Evolutionary conservation across 2,113 vertebrate species (phyloP), one percentile per base, ranked within the genome.

Genomic region (Tenebrosternarchus preto): DNA sequence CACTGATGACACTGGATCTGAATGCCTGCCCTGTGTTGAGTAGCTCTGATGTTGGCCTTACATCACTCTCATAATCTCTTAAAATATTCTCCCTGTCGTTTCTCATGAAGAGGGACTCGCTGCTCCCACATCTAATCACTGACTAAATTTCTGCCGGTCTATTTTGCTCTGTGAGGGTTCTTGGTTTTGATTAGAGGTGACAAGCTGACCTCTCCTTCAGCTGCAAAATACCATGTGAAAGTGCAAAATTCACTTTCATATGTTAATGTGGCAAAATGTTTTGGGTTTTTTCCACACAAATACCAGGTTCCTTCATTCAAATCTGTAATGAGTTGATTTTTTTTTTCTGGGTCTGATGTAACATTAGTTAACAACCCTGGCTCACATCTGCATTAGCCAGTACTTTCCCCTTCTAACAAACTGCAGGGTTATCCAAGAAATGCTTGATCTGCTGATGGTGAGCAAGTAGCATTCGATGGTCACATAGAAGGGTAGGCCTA

Each of bases 1-100:
- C 63, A 81, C 72, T 78, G 57, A 67, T 70, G 71, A 78, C 63
- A 69, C 60, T 74, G 76, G 63, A 71, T n/a, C 43, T 73, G 84
- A 82, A 76, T 77, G 43, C 61, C 61, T 80, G 61, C 9, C 74
- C 70, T 83, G 78, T 85, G 24, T 39, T 57, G n/a, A 27, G 20
- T 0, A 39, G 69, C 29, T 72, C 16, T 77, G 75, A 78, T 70
- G 76, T 64, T 12, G 24, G 36, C 17, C n/a, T 76, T 63, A 74
- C 19, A 60, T 80, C 67, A 67, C 31, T 72, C 20, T n/a, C 59
- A 29, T 63, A 55, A 64, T 83, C 77, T 71, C 57, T 71, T 60
- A 59, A 20, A 80, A 31, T 72, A 24, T 64, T n/a, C 55, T 22
- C 56, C 59, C 43, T 15, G 1, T 72, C 24, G 46, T n/a, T 70